phyloP scores from a whole-genome alignment of 2,797 vertebrate species.

The Rhinichthys osculus region DNA sequence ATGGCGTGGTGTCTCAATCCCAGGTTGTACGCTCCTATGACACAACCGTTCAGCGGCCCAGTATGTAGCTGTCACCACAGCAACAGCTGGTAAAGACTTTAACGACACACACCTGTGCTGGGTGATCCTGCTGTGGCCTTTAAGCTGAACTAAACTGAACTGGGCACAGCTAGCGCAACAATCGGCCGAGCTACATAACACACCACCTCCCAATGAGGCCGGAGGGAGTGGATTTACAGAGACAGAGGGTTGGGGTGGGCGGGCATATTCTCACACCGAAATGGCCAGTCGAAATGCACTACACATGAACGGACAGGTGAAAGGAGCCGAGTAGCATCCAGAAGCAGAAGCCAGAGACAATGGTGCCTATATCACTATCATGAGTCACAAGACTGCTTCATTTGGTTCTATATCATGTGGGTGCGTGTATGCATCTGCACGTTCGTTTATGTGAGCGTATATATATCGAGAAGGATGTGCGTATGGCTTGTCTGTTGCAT shows the following conservation, averaged over 20 bases:
- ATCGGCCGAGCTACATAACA: constrained; percentile 35
- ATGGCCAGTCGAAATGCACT: constrained; percentile 47
- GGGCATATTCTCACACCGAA: constrained; percentile 40
- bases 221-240: constrained; percentile 41
- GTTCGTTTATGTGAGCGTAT: constrained; percentile 33
- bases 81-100: constrained; percentile 69
- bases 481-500: constrained; percentile 68
- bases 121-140: constrained; percentile 77
- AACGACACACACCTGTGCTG: constrained; percentile 61
- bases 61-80: constrained; percentile 78
- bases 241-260: constrained; percentile 3
- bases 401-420: constrained; percentile 63
- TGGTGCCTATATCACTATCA: constrained; percentile 42
- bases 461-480: constrained; percentile 18
- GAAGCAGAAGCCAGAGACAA: constrained; percentile 56
- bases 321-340: constrained; percentile 58
- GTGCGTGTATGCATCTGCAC: constrained; percentile 36
- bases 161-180: constrained; percentile 35
- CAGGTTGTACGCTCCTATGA: constrained; percentile 96
- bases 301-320: constrained; percentile 42
- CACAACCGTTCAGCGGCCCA: constrained; percentile 89
- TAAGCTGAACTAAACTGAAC: constrained; percentile 61
- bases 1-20: constrained; percentile 95
- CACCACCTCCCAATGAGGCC: constrained; percentile 49
- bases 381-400: constrained; percentile 46